Evolutionary conservation across 2,888 invertebrate genomes (phyloP).

Genomic region (Mythimna albipuncta): DNA sequence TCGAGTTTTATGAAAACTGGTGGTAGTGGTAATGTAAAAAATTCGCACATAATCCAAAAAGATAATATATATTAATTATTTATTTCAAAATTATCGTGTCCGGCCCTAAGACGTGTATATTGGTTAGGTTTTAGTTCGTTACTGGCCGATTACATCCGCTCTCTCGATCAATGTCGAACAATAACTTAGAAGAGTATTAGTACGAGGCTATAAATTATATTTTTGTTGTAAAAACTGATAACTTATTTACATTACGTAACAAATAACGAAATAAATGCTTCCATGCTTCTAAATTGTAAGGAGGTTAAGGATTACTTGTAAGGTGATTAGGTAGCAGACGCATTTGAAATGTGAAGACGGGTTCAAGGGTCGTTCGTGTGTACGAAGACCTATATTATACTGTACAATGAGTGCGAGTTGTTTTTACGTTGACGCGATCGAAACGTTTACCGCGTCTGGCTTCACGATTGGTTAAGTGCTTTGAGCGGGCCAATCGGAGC

Average conservation of each 20-base stretch:
- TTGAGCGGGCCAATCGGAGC: no score
- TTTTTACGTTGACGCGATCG: no score
- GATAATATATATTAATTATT: conserved; percentile 37
- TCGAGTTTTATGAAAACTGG: conserved; percentile 64
- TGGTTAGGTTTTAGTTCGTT: conserved; percentile 36
- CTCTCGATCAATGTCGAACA: conserved; percentile 58
- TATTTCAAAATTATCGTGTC: conserved; percentile 42
- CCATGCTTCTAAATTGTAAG: conserved; percentile 54
- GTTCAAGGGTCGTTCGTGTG: conserved; percentile 30
- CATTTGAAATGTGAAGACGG: conserved; percentile 40
- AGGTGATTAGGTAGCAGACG: conserved; percentile 36
- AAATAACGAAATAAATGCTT: conserved; percentile 58
- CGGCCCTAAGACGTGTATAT: conserved; percentile 25
- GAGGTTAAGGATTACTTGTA: conserved; percentile 42
- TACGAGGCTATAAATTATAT: conserved; percentile 65
- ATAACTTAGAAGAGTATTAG: conserved; percentile 48
- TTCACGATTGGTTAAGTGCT: no score
- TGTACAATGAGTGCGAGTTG: no score
- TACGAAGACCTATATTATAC: conserved; percentile 15
- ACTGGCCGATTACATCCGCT: conserved; percentile 38
- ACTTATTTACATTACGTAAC: conserved; percentile 50
- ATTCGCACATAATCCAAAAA: conserved; percentile 41
- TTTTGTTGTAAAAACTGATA: conserved; percentile 45
- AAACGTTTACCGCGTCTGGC: no score
- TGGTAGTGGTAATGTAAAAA: conserved; percentile 58